phyloP scores from a whole-genome alignment of 2,113 vertebrate species.

The Sapayoa aenigma region DNA sequence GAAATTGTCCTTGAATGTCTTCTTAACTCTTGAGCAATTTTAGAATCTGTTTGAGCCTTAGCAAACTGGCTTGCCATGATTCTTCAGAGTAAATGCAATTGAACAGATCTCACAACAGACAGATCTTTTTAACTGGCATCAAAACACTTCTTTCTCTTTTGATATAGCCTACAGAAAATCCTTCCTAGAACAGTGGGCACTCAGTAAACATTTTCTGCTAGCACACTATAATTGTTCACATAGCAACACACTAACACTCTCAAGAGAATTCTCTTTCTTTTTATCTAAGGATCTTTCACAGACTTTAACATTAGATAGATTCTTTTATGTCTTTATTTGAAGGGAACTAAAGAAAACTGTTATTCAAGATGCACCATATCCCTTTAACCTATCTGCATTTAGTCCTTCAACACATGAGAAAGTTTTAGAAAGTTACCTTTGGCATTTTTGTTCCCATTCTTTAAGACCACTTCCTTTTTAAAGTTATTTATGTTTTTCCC shows the following conservation, averaged over 20 bases:
- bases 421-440: constrained; percentile 24
- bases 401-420: constrained; percentile 43
- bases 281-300: constrained; percentile 43
- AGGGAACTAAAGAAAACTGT: constrained; percentile 44
- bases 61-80: not conserved
- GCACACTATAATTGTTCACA: constrained; percentile 43
- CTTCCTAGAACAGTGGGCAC: not conserved
- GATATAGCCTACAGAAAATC: constrained; percentile 21
- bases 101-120: not conserved
- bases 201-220: constrained; percentile 31
- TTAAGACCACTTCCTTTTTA: constrained; percentile 11
- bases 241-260: constrained; percentile 54
- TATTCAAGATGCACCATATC: constrained; percentile 25
- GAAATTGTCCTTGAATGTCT: not conserved
- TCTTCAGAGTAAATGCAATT: not conserved
- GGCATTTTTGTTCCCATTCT: constrained; percentile 52
- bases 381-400: constrained; percentile 34
- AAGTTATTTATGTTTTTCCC: constrained; percentile 29
- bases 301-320: constrained; percentile 36
- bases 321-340: constrained; percentile 38
- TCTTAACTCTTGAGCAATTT: not conserved
- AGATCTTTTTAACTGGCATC: constrained; percentile 25
- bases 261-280: constrained; percentile 53
- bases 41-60: not conserved
- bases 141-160: constrained; percentile 42